Evolutionary conservation across 1,140 invertebrate species (phyloP), one percentile per base, ranked within the genome.

Genomic region (Nebria ingens): DNA sequence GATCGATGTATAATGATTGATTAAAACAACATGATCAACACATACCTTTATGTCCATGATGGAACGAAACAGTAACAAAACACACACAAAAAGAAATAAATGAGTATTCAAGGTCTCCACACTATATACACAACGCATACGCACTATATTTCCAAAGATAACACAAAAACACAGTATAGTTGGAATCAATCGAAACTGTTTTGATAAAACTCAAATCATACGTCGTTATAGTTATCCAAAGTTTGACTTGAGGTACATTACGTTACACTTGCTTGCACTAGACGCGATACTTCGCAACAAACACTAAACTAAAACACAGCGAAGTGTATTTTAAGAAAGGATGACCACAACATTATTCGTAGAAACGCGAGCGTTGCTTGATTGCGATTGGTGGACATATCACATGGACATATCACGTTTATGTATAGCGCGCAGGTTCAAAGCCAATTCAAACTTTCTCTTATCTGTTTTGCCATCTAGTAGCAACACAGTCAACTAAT

Each of bases 281-380:
- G 25, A 34, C 25, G 6, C 25, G 25, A 6, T 34, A 9, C 25
- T 34, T 34, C n/a, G 25, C 25, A 34, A 34, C 25, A 38, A 25
- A 21, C 42, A 53, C 38, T 17, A 40, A 25, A 58, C 34, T 25
- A 55, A 58, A 52, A 51, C 54, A 25, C 51, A 53, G 55, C 56
- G 40, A 4, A 45, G 40, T 51, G 19, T 62, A 62, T 62, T 62
- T 62, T 59, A 61, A 58, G 61, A 62, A 62, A 54, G 42, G 61
- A 58, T 62, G 59, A 62, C 53, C 59, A 50, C 40, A 61, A 25
- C 54, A 56, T 52, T 25, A 56, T 61, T 62, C 60, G 23, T 40
- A 23, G 58, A 60, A 62, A 45, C 21, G 22, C 52, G 40, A 29
- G 2, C 34, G 51, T 34, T 38, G 19, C 49, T 29, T 2, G 2